Conservation (phyloP, 2,888 invertebrate species). For the Brassicogethes aeneus region DNA sequence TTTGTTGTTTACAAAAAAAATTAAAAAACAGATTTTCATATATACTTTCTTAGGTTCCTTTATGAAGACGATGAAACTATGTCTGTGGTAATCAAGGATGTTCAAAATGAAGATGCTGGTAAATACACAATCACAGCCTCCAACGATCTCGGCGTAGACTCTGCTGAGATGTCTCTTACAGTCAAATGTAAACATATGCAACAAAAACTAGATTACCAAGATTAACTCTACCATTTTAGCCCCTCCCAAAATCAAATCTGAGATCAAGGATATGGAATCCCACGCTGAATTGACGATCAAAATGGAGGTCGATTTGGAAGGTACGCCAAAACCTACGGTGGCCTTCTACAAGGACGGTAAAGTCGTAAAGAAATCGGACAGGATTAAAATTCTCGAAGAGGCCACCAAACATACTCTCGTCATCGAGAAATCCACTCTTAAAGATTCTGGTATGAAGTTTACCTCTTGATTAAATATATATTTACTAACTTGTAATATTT, state of each 20-base stretch:
- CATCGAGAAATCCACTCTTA: conserved; percentile 61
- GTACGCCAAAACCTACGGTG: conserved; percentile 71
- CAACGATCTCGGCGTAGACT: conserved; percentile 77
- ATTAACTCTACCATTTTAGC: conserved; percentile 38
- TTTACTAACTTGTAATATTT: no score
- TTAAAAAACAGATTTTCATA: conserved; percentile 4
- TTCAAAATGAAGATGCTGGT: conserved; percentile 72
- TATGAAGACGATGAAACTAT: conserved; percentile 86
- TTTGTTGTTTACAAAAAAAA: background rate
- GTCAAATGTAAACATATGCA: conserved; percentile 50
- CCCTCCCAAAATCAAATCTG: conserved; percentile 77
- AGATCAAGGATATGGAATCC: conserved; percentile 66
- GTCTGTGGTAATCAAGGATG: conserved; percentile 82
- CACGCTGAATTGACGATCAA: conserved; percentile 63
- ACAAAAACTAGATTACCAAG: conserved; percentile 1
- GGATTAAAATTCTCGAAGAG: conserved; percentile 65
- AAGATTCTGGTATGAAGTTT: conserved; percentile 55
- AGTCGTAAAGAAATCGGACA: conserved; percentile 61
- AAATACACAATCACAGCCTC: conserved; percentile 70
- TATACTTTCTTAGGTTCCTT: conserved; percentile 47
- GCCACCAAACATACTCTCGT: conserved; percentile 59
- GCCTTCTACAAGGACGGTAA: conserved; percentile 85
- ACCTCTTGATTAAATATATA: no score
- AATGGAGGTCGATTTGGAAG: conserved; percentile 77
- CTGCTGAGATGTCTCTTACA: conserved; percentile 61